phyloP scores from a whole-genome alignment of 2,888 invertebrate species.

The Frankliniella fusca region DNA sequence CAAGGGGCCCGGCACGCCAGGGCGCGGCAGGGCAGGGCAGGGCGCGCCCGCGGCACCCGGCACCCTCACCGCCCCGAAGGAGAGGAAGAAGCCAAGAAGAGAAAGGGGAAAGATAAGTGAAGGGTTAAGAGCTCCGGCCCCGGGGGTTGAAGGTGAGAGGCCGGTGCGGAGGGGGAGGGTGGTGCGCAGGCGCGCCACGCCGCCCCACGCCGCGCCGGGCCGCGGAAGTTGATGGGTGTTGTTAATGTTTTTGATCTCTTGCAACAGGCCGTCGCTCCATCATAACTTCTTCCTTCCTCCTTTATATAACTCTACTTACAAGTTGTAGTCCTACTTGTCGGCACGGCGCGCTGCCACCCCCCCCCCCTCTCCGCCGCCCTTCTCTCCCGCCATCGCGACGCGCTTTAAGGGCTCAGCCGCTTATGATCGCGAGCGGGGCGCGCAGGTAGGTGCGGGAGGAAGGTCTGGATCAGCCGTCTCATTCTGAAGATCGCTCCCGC shows the following conservation, averaged over 20 bases:
- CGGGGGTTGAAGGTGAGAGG: background rate
- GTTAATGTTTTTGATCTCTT: slow-evolving; percentile 23
- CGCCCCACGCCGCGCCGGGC: background rate
- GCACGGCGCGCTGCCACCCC: background rate
- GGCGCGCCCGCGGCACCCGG: background rate
- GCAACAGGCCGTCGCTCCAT: slow-evolving; percentile 17
- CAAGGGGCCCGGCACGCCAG: background rate
- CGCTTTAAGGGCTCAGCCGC: no score
- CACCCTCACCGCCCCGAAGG: background rate
- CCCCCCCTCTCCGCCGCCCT: background rate
- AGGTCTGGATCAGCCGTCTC: no score
- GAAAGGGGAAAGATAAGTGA: background rate
- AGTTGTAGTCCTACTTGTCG: slow-evolving; percentile 21
- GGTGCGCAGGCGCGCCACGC: background rate
- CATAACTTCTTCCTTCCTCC: slow-evolving; percentile 26
- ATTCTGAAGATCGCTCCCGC: no score
- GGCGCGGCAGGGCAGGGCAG: background rate
- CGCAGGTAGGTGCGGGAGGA: no score
- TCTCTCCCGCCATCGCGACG: no score
- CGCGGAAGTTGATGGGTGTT: slow-evolving; percentile 10
- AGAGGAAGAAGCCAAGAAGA: slow-evolving; percentile 28
- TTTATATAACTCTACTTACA: slow-evolving; percentile 24
- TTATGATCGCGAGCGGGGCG: no score
- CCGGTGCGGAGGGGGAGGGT: no score
- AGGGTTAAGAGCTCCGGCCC: background rate